Evolutionary conservation across 1,140 invertebrate species (phyloP), one percentile per base, ranked within the genome.

Genomic region (Aporrectodea caliginosa): DNA sequence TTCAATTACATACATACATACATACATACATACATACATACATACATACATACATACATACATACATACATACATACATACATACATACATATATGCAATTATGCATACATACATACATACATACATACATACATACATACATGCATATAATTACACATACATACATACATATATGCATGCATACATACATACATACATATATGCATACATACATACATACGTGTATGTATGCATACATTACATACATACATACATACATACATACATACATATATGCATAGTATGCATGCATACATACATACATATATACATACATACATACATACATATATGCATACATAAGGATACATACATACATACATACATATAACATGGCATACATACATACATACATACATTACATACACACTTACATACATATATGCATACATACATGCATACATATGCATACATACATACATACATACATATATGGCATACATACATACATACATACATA

Each of bases 401-500:
- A n/a, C n/a, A n/a, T n/a, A n/a, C n/a, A n/a, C n/a, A n/a, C n/a
- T n/a, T n/a, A 68, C 58, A 68, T 68, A 75, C 32, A 30, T 73
- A 16, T 29, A 35, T 22, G 43, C 0, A 69, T 72, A 77, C 29
- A 70, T 71, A 33, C 68, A 71, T 29, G 35, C 68, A 71, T 34
- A 69, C 12, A 77, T 32, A 71, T 12, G 34, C 77, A 74, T 43
- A 74, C 69, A 35, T 43, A 73, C 75, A 78, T 34, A 29, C 68
- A n/a, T n/a, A n/a, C n/a, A n/a, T n/a, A n/a, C n/a, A n/a, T n/a
- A n/a, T n/a, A n/a, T n/a, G n/a, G n/a, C n/a, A n/a, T n/a, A n/a
- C n/a, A n/a, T n/a, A n/a, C n/a, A n/a, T n/a, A n/a, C n/a, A n/a
- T n/a, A n/a, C 14, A 78, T 72, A 72, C 75, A 78, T 58, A 78